Evolutionary conservation across 92 coral and sea anemone species (phyloP).

Genomic region (Epizoanthus fatuus): DNA sequence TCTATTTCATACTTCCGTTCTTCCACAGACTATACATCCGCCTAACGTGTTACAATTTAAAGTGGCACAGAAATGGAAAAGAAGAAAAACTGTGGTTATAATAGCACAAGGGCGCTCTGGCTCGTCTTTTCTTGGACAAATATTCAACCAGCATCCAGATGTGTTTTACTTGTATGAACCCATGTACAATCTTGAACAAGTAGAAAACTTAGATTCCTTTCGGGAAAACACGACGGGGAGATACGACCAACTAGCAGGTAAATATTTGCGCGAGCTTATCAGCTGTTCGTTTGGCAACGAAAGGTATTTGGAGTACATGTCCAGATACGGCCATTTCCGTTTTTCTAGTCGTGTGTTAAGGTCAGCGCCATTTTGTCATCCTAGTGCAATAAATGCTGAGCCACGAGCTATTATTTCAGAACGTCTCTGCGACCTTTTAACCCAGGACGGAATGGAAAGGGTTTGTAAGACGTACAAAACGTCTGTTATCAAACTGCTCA

Average conservation of each 20-base stretch:
- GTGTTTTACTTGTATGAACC: constrained; percentile 31
- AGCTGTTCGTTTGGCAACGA: constrained; percentile 35
- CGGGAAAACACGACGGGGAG: constrained; percentile 1
- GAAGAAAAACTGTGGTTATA: constrained; percentile 6
- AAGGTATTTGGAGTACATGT: constrained; percentile 25
- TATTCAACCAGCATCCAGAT: constrained; percentile 27
- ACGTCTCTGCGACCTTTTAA: constrained; percentile 20
- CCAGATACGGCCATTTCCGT: constrained; percentile 30
- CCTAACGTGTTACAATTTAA: background rate
- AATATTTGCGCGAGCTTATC: constrained; percentile 2
- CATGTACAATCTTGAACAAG: constrained; percentile 11
- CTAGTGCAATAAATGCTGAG: background rate
- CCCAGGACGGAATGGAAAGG: constrained; percentile 15
- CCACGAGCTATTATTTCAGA: background rate
- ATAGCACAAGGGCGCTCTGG: constrained; percentile 38
- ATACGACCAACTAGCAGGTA: background rate
- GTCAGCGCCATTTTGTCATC: constrained; percentile 28
- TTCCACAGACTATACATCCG: no score
- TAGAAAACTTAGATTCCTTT: constrained; percentile 27
- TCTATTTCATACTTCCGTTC: background rate
- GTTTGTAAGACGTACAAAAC: constrained; percentile 15
- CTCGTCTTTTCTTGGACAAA: constrained; percentile 26
- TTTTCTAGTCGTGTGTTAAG: constrained; percentile 28
- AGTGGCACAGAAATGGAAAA: background rate
- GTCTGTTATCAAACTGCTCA: constrained; percentile 34